Evolutionary conservation across 2,888 invertebrate species (phyloP).

Genomic region (Hylaea fasciaria): DNA sequence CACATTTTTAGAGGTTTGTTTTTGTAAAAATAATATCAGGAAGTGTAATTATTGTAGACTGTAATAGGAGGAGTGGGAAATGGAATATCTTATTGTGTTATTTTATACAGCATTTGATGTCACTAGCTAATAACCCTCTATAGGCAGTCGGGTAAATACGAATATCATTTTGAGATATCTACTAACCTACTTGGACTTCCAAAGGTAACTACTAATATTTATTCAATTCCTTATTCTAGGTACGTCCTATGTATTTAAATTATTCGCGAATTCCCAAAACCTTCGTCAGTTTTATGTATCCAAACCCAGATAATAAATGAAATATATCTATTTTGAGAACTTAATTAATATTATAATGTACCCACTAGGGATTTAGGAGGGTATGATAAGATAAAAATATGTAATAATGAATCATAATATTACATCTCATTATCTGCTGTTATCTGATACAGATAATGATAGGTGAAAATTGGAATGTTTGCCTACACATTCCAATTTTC

Average conservation of each 20-base stretch:
- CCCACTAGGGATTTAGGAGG: conserved; percentile 28
- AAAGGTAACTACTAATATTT: too few species aligned
- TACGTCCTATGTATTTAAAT: too few species aligned
- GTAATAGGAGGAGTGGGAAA: background rate
- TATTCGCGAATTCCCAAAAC: background rate
- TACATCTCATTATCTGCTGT: conserved; percentile 21
- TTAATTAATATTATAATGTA: conserved; percentile 12
- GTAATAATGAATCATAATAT: conserved; percentile 38
- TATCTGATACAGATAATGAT: conserved; percentile 13
- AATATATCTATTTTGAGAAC: conserved; percentile 10
- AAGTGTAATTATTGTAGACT: conserved; percentile 38
- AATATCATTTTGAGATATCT: too few species aligned
- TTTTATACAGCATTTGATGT: too few species aligned
- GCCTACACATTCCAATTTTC: too few species aligned
- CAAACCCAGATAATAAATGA: conserved; percentile 7
- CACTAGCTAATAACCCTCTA: too few species aligned
- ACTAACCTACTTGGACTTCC: too few species aligned
- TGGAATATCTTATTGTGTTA: background rate
- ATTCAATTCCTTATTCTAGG: too few species aligned
- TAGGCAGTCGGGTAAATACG: too few species aligned
- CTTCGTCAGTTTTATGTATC: background rate
- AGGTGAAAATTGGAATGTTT: background rate
- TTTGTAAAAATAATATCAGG: conserved; percentile 44
- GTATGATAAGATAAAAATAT: conserved; percentile 36
- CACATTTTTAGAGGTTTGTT: conserved; percentile 53